Conservation (phyloP, 2,888 invertebrate species). For the Quadriops clusia region DNA sequence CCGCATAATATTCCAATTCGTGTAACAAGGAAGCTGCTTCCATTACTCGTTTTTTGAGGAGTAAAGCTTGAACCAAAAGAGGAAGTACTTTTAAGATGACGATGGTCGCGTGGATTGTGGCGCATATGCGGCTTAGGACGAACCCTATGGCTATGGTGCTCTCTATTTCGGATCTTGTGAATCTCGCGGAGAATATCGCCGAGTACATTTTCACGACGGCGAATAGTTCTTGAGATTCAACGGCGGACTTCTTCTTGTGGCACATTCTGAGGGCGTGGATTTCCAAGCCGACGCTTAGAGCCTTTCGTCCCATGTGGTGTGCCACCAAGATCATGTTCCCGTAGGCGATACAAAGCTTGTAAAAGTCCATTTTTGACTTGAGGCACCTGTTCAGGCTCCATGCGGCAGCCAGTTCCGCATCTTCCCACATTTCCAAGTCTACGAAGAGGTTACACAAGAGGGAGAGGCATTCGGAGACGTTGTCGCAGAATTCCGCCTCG, state of each 20-base stretch:
- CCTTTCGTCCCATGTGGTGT: conserved; percentile 25
- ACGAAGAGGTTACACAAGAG: conserved; percentile 34
- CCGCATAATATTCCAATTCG: conserved; percentile 29
- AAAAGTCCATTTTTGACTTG: conserved; percentile 41
- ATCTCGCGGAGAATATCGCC: conserved; percentile 35
- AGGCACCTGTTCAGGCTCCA: conserved; percentile 45
- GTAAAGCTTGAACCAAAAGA: conserved; percentile 29
- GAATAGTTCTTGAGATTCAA: conserved; percentile 38
- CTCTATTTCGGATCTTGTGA: conserved; percentile 29
- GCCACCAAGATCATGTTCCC: conserved; percentile 39
- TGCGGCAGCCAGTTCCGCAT: conserved; percentile 45
- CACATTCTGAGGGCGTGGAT: conserved; percentile 35
- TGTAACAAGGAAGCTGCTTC: conserved; percentile 36
- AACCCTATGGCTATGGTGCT: conserved; percentile 35
- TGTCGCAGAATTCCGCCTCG: conserved; percentile 35
- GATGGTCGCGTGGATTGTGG: conserved; percentile 26
- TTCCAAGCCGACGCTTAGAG: conserved; percentile 30
- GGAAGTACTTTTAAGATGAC: conserved; percentile 32
- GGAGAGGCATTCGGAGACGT: conserved; percentile 36
- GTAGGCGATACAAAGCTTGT: conserved; percentile 42
- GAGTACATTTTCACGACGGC: conserved; percentile 36
- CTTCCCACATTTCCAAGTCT: conserved; percentile 30
- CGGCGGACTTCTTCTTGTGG: conserved; percentile 26
- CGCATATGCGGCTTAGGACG: conserved; percentile 29
- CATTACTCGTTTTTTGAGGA: conserved; percentile 30